phyloP scores from a whole-genome alignment of 1,140 invertebrate genomes.

The Plodia interpunctella region DNA sequence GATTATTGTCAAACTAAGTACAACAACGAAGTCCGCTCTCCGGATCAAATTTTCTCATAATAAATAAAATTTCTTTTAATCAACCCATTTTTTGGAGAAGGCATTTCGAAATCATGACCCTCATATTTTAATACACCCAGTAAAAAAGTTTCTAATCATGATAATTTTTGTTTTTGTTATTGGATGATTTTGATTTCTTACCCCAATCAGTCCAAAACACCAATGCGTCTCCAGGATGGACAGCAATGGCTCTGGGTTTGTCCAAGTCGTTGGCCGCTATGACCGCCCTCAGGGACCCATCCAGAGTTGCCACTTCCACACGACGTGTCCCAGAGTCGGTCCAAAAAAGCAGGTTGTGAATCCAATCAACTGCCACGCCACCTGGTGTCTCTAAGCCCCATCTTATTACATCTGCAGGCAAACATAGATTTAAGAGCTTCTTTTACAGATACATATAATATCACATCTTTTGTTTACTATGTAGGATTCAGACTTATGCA shows the following conservation, averaged over 20 bases:
- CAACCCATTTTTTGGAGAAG: too few relatives aligned
- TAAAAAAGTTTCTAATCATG: too few relatives aligned
- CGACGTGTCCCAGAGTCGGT: slow-evolving; percentile 89
- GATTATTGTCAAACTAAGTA: too few relatives aligned
- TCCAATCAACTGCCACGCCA: slow-evolving; percentile 91
- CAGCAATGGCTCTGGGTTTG: slow-evolving; percentile 88
- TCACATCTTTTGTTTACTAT: too few relatives aligned
- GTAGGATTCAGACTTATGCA: neutral
- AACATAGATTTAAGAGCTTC: too few relatives aligned
- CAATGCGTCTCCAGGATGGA: slow-evolving; percentile 88
- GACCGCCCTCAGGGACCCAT: slow-evolving; percentile 84
- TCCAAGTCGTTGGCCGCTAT: slow-evolving; percentile 86
- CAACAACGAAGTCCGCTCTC: too few relatives aligned
- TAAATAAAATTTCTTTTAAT: too few relatives aligned
- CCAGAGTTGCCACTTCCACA: slow-evolving; percentile 88
- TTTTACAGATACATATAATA: too few relatives aligned
- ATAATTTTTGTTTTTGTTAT: too few relatives aligned
- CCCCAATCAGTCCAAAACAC: slow-evolving; percentile 97
- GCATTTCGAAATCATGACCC: too few relatives aligned
- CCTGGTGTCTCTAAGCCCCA: slow-evolving; percentile 88
- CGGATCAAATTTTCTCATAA: too few relatives aligned
- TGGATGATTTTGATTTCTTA: slow-evolving; percentile 42
- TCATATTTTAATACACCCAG: too few relatives aligned
- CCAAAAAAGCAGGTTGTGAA: slow-evolving; percentile 91
- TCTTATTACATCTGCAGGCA: slow-evolving; percentile 83